Evolutionary conservation across 2,888 invertebrate genomes (phyloP).

Genomic region (Spilosoma lubricipeda): DNA sequence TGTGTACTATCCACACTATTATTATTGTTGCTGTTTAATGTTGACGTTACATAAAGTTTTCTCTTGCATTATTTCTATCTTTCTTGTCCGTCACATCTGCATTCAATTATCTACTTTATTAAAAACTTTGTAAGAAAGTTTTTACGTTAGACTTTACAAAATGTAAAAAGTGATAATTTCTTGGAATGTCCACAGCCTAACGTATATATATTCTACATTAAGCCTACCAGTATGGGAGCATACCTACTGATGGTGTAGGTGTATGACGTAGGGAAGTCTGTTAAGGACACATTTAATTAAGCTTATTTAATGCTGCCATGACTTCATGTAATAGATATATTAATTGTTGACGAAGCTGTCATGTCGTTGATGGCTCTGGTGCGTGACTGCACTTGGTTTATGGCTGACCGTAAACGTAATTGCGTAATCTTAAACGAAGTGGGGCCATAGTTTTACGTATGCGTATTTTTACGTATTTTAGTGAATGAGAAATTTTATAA

Average conservation of each 20-base stretch:
- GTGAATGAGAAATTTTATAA: not conserved
- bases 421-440: conserved; percentile 16
- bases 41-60: too few relatives aligned
- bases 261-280: conserved; percentile 25
- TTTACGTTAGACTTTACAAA: too few relatives aligned
- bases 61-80: too few relatives aligned
- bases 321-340: conserved; percentile 39
- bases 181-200: too few relatives aligned
- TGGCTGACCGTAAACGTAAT: conserved; percentile 18
- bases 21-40: too few relatives aligned
- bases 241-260: conserved; percentile 4
- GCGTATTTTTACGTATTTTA: not conserved
- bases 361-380: conserved; percentile 39
- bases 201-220: not conserved
- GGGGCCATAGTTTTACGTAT: not conserved
- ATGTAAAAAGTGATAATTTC: too few relatives aligned
- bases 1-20: too few relatives aligned
- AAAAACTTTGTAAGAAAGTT: too few relatives aligned
- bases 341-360: conserved; percentile 39
- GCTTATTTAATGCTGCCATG: conserved; percentile 41
- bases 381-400: conserved; percentile 29
- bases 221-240: not conserved
- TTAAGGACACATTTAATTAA: conserved; percentile 48
- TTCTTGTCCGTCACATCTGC: too few relatives aligned
- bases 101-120: too few relatives aligned